Conservation (phyloP, 2,113 vertebrate species). For the Microtus pennsylvanicus region DNA sequence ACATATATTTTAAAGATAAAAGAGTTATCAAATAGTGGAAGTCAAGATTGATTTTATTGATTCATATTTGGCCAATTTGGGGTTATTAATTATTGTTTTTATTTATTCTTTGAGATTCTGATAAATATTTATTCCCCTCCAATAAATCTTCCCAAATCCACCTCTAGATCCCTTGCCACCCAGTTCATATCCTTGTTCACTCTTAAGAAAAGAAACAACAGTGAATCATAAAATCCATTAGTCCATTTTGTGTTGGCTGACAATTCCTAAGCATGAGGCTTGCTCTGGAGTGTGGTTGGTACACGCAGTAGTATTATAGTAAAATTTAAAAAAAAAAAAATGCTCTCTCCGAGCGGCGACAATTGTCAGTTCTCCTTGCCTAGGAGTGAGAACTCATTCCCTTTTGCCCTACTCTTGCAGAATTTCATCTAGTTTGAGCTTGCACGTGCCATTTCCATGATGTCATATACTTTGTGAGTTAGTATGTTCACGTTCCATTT, state of each 20-base stretch:
- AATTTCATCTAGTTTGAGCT: neutral
- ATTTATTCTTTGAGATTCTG: neutral
- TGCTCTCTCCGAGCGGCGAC: neutral
- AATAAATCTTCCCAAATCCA: neutral
- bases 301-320: neutral
- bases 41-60: neutral
- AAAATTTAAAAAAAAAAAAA: neutral
- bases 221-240: neutral
- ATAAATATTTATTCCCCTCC: neutral
- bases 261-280: neutral
- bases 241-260: neutral
- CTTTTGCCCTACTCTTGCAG: neutral
- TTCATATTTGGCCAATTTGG: neutral
- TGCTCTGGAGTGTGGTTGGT: neutral
- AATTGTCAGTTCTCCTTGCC: neutral
- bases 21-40: neutral
- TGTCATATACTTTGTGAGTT: neutral
- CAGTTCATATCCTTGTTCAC: neutral
- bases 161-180: neutral
- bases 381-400: fast-evolving
- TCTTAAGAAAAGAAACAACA: neutral
- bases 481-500: neutral
- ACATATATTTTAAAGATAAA: neutral
- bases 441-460: neutral
- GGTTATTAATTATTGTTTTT: neutral